Evolutionary conservation across 2,113 vertebrate species (phyloP), one percentile per base, ranked within the genome.

Genomic region (Osmerus eperlanus): DNA sequence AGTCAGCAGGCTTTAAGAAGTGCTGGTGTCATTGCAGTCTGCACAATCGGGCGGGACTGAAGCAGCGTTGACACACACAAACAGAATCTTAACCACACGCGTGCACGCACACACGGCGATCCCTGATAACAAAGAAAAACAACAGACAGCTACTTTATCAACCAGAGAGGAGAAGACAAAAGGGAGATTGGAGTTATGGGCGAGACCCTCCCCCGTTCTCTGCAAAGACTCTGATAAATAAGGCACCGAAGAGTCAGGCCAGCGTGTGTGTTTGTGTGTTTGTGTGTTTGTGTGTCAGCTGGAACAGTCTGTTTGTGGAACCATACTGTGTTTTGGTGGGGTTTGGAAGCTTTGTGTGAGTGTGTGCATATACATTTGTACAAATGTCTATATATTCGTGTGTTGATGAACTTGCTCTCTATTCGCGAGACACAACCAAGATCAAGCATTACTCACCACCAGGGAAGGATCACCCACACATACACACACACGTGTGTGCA

Each of bases 101-200:
- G 8, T 23, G 53, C 54, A 72, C 63, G 64, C n/a, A 55, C 19
- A 16, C 13, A 65, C 19, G 29, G 36, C 15, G 74, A 71, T 79
- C 65, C 77, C 69, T 54, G 79, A 83, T 80, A 83, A 82, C 54
- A 61, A 18, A 73, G 56, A 66, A 71, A 68, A 75, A 74, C 65
- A 79, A 77, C 56, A 41, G 70, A 74, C 72, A 65, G 72, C 25
- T 21, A 32, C 63, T 77, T 77, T 77, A 85, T 81, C 83, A 72
- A 36, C 51, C 23, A 52, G 54, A 68, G 76, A 72, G 66, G 70
- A 16, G 69, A 78, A 76, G 74, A 77, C 73, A 81, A 78, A 74
- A 65, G 70, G 41, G 29, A 85, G 83, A 83, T 81, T 79, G 83
- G 61, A 74, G 62, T 83, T 76, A 70, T 74, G 79, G 75, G 70